These are phyloP conservation scores for Drosophila carrolli DNA, from an alignment of 1,140 invertebrate genomes.

Conservation along the genomic window DNA sequence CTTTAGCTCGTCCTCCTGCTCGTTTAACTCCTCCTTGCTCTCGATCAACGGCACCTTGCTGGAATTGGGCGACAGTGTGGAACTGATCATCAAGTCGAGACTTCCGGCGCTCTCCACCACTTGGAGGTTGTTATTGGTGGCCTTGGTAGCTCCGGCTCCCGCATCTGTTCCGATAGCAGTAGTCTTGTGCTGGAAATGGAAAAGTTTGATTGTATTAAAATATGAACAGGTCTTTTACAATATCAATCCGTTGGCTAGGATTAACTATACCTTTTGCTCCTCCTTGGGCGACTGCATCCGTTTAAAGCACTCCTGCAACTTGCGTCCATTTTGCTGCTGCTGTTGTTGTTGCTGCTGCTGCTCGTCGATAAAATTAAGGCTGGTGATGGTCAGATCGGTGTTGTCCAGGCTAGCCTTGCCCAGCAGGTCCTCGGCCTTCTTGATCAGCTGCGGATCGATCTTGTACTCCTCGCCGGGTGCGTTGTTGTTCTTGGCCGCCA, in stretches of 20 bases:
- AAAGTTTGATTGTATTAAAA: no score
- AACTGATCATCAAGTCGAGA: constrained; percentile 80
- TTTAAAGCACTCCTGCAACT: constrained; percentile 74
- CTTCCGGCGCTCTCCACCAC: constrained; percentile 85
- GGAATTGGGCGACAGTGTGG: constrained; percentile 89
- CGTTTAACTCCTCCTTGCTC: constrained; percentile 84
- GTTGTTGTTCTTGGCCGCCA: constrained; percentile 69
- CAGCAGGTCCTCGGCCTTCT: constrained; percentile 81
- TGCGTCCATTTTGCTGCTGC: constrained; percentile 60
- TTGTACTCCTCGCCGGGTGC: constrained; percentile 73
- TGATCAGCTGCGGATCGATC: constrained; percentile 81
- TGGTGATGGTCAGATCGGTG: constrained; percentile 87
- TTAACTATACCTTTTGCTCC: constrained; percentile 39
- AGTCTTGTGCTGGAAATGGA: constrained; percentile 9
- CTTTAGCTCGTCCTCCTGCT: constrained; percentile 71
- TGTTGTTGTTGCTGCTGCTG: constrained; percentile 70
- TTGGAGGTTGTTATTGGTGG: constrained; percentile 71
- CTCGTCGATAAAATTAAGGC: constrained; percentile 87
- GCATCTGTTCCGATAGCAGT: constrained; percentile 6
- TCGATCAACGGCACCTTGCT: constrained; percentile 90
- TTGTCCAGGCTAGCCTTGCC: constrained; percentile 85
- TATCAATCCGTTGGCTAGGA: no score
- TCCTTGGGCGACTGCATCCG: constrained; percentile 65
- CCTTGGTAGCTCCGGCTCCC: constrained; percentile 10
- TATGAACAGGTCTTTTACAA: no score